phyloP scores from a whole-genome alignment of 2,797 vertebrate species.

The Amblyraja radiata region DNA sequence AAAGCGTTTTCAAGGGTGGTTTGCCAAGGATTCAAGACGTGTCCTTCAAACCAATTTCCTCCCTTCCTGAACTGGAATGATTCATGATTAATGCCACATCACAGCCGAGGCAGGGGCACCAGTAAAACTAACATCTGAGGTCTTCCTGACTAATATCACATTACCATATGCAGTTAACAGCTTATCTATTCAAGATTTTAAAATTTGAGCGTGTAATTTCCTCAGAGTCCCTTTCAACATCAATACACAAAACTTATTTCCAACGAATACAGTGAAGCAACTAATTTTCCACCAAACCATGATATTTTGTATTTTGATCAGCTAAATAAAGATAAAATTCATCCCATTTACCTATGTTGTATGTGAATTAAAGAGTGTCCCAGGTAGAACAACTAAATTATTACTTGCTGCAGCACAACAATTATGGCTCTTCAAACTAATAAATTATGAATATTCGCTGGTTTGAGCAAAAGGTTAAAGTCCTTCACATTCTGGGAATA shows the following conservation, averaged over 20 bases:
- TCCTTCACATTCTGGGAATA: not conserved
- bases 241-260: not conserved
- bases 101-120: not conserved
- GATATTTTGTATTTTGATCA: not conserved
- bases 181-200: not conserved
- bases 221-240: not conserved
- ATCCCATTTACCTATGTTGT: not conserved
- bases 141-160: not conserved
- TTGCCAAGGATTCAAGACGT: not conserved
- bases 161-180: not conserved
- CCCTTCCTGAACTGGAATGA: not conserved
- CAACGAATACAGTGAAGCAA: not conserved
- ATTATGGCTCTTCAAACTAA: not conserved
- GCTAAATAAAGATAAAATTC: not conserved
- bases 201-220: not conserved
- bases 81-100: not conserved
- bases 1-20: not conserved
- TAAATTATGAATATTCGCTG: not conserved
- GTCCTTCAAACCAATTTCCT: not conserved
- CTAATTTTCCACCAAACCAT: not conserved
- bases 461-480: not conserved
- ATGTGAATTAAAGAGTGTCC: not conserved
- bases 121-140: not conserved
- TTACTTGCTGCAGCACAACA: not conserved
- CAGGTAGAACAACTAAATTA: no score